phyloP scores from a whole-genome alignment of 2,113 vertebrate genomes.

The Heterotilapia buettikoferi region DNA sequence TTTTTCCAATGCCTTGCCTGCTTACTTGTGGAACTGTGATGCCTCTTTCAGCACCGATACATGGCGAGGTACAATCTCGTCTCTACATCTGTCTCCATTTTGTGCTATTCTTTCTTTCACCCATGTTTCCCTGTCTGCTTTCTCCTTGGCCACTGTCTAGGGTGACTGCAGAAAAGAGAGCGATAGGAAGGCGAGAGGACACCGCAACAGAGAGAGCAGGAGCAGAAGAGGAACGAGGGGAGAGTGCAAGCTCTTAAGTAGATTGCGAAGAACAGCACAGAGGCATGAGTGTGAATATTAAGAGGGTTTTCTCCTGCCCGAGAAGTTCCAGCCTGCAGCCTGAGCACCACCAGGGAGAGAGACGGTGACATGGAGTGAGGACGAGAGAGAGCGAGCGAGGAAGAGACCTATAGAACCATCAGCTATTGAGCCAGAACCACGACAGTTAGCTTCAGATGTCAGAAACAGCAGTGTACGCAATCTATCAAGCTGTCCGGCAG shows the following conservation, averaged over 20 bases:
- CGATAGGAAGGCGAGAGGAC: slow-evolving; percentile 34
- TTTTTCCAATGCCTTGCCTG: neutral
- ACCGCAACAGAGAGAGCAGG: slow-evolving; percentile 23
- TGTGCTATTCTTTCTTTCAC: slow-evolving; percentile 5
- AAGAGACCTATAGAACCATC: slow-evolving; percentile 5
- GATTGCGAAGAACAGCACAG: slow-evolving; percentile 65
- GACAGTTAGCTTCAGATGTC: slow-evolving; percentile 41
- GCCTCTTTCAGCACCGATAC: neutral
- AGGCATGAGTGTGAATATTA: slow-evolving; percentile 70
- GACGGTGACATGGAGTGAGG: neutral
- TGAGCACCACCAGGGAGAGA: slow-evolving; percentile 4
- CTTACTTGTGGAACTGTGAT: neutral
- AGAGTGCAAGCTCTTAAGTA: slow-evolving; percentile 70
- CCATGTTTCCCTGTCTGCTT: neutral
- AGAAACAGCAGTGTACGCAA: slow-evolving; percentile 39
- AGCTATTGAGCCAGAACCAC: slow-evolving; percentile 10
- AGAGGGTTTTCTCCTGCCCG: slow-evolving; percentile 45
- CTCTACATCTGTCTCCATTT: neutral
- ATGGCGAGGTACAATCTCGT: neutral
- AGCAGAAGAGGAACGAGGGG: slow-evolving; percentile 51
- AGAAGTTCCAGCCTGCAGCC: slow-evolving; percentile 52
- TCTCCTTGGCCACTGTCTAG: slow-evolving; percentile 44
- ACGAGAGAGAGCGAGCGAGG: neutral
- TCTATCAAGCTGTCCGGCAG: slow-evolving; percentile 33
- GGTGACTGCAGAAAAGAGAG: slow-evolving; percentile 18